A percentile compares a stretch with the other conserved stretches of the same genome.
Evolutionary conservation across 2,797 vertebrate species (phyloP).

Genomic region (Vipera latastei): DNA sequence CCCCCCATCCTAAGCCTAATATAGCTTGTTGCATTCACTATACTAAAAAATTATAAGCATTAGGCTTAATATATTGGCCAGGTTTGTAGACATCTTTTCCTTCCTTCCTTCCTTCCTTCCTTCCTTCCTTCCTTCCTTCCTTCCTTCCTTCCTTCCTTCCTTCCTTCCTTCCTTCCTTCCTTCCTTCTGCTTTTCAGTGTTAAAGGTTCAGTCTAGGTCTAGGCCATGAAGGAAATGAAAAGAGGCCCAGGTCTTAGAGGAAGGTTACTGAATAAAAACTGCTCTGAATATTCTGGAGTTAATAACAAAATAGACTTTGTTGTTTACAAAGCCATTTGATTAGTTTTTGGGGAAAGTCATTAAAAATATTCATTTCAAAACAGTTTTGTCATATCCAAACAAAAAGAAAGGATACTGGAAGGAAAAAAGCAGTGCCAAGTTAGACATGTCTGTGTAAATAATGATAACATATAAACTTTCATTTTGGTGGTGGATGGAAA

Average conservation of each 20-base stretch:
- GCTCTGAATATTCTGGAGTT: background rate
- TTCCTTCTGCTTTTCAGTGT: background rate
- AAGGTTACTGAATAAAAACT: background rate
- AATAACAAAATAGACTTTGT: background rate
- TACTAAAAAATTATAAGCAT: background rate
- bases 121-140: background rate
- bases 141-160: background rate
- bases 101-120: background rate
- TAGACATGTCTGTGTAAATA: slow-evolving; percentile 46
- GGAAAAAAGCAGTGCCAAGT: background rate
- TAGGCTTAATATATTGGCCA: background rate
- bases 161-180: too few species aligned
- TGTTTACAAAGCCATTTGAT: background rate
- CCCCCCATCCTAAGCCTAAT: background rate
- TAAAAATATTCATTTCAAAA: background rate
- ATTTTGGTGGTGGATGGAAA: slow-evolving; percentile 33
- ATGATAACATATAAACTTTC: slow-evolving; percentile 37
- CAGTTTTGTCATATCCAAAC: slow-evolving; percentile 22
- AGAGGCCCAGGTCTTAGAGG: background rate
- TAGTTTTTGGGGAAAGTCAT: background rate
- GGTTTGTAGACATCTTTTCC: background rate
- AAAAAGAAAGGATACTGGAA: slow-evolving; percentile 19
- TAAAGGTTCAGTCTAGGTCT: background rate
- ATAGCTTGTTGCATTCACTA: background rate
- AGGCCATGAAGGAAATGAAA: background rate